Base-by-base conservation (phyloP, 2,888 invertebrate genomes). In the Cheilosia grossa region DNA sequence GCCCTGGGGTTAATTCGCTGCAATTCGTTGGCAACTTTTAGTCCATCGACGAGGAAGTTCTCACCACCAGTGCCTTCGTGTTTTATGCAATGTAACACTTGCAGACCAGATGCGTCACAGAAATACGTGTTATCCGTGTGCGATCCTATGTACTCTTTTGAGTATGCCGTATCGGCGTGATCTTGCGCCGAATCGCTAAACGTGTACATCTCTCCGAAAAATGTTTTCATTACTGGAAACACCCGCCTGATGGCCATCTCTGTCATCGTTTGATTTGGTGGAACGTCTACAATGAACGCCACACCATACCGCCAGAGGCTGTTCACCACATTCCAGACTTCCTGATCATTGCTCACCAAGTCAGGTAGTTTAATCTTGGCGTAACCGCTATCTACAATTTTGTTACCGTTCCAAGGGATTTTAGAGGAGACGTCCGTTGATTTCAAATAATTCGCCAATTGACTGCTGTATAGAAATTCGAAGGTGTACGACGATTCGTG, bases 51-150 rank as follows among this genome's bases (percentile, higher is more conserved):
- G 2, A 97, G 92, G 53, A 96, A 92, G 0, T 95, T 96, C 87
- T 96, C 94, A 0, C 97, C 97, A 0, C 97, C 97, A 0, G 89
- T 91, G 0, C 94, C 94, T 10, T 94, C 93, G 1, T 87, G 82
- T 63, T 93, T 93, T 30, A 94, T 89, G 87, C 94, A 94, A 88
- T 95, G 95, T 67, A 95, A 93, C 4, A 94, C 93, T 90, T 94
- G 93, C 37, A 94, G 89, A 0, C 96, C 96, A 59, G 95, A 94
- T 1, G 96, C 94, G 90, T 96, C 95, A 66, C 93, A 94, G 87
- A 96, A 96, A 89, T 97, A 97, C 0, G 96, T 96, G 70, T 94
- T 95, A 89, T 97, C 97, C 3, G 94, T 96, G 89, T 97, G 97
- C 0, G 94, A 93, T 2, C 94, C 95, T 0, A 97, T 92, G 17